Percentiles rank a stretch among this genome's conserved stretches.
Conservation (phyloP, 2,888 invertebrate species). For the Tachina lurida region DNA sequence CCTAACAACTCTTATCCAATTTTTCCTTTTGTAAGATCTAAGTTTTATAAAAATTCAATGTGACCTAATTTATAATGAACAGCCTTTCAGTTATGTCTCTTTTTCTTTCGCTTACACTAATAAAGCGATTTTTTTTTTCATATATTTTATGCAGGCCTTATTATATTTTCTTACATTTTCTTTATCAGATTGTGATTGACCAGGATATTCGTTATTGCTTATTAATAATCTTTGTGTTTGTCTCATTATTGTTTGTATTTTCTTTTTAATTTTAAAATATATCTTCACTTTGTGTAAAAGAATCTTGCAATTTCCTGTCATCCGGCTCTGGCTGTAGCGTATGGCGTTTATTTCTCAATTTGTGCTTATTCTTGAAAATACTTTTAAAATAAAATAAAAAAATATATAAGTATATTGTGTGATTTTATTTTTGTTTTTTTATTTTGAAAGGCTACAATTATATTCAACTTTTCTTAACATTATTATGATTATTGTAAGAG, state of each 20-base stretch:
- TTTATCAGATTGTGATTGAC: conserved; percentile 45
- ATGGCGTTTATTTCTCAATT: conserved; percentile 38
- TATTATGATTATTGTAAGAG: no score
- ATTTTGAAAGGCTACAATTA: neutral
- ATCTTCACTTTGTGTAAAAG: conserved; percentile 1
- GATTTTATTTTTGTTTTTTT: no score
- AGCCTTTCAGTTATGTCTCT: neutral
- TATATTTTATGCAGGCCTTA: conserved; percentile 2
- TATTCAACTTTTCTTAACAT: no score
- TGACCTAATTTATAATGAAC: neutral
- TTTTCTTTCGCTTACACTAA: neutral
- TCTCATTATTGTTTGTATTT: neutral
- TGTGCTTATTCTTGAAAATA: neutral
- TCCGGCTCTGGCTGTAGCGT: conserved; percentile 50
- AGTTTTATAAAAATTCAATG: no score
- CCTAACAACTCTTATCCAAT: no score
- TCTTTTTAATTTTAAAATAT: neutral
- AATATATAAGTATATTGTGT: conserved; percentile 19
- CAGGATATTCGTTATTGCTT: conserved; percentile 65
- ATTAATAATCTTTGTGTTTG: conserved; percentile 33
- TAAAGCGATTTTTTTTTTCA: neutral
- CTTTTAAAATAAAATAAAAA: neutral
- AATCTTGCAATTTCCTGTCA: conserved; percentile 66
- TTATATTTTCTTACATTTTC: conserved; percentile 10
- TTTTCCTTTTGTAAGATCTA: no score